Percentiles rank a stretch among this genome's conserved stretches.
These are phyloP conservation scores for Ginglymostoma cirratum DNA, from an alignment of 2,113 vertebrate species.

Conservation along the genomic window DNA sequence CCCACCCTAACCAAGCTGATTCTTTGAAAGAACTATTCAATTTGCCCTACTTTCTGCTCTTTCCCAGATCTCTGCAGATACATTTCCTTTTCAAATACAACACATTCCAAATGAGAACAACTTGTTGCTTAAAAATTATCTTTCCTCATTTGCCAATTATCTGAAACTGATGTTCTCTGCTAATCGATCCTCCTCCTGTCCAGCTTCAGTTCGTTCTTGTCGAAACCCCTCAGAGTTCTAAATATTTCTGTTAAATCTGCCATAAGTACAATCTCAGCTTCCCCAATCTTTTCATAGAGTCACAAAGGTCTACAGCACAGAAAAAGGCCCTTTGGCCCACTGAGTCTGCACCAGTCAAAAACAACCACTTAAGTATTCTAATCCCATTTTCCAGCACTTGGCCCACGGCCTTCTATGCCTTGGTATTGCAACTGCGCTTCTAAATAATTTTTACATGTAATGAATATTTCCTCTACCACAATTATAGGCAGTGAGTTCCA, in stretches of 20 bases:
- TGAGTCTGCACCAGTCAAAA: too few species aligned
- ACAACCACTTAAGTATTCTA: too few species aligned
- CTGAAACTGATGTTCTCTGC: not conserved
- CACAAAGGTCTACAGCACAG: too few species aligned
- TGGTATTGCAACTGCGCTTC: too few species aligned
- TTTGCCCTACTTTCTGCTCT: not conserved
- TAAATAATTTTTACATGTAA: too few species aligned
- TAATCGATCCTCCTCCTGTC: too few species aligned
- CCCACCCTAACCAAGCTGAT: not conserved
- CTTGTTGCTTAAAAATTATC: not conserved
- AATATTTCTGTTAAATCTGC: not conserved
- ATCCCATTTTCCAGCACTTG: too few species aligned
- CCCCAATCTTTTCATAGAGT: not conserved
- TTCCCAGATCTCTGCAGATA: not conserved
- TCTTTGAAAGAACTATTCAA: not conserved
- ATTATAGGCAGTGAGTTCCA: too few species aligned
- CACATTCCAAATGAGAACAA: not conserved
- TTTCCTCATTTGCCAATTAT: not conserved
- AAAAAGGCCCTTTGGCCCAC: too few species aligned
- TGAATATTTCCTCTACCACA: too few species aligned
- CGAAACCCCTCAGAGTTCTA: not conserved
- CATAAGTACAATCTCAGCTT: not conserved
- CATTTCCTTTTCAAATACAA: not conserved
- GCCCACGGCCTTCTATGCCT: too few species aligned
- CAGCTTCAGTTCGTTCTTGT: not conserved